Evolutionary conservation across 92 coral and sea anemone species (phyloP), one percentile per base, ranked within the genome.

Genomic region (Parazoanthus atlanticus): DNA sequence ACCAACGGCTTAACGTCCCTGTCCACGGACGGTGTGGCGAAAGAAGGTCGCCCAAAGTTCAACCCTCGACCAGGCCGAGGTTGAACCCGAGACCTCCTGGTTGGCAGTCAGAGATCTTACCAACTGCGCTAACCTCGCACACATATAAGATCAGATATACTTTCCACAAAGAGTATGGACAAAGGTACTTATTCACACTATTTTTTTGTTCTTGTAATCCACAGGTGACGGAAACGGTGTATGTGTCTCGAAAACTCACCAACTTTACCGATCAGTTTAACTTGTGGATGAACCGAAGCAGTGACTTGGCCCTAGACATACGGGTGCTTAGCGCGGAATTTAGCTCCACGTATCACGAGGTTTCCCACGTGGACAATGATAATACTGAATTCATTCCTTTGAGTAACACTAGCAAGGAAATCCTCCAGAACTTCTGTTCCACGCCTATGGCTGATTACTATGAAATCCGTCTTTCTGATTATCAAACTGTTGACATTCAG

Each of bases 201-300:
- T 36, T 36, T 5, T 36, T 36, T 36, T 5, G 38, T 28, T 2
- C 12, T 28, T 70, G 2, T 74, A 38, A 71, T 16, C 71, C 36
- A 13, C 58, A 94, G 96, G 90, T 90, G 23, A 82, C 73, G 46
- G 80, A 88, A 43, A 88, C 77, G 17, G 89, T 76, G 86, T 85
- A 86, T 32, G 85, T 85, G 0, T 76, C 52, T 73, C 81, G 88
- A 76, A 84, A 78, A 65, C 79, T 94, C 40, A 47, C 74, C 31
- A 80, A 88, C 87, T 31, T 79, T 76, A 89, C 94, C 40, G 84
- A 76, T 30, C 77, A 89, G 32, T 91, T 89, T 76, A 33, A 72
- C 43, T 67, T 93, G n/a, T 94, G 97, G 97, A 88, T 94, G 17
- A 93, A 93, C 80, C 75, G 97, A 41, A 85, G 94, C 61, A 93